A percentile compares a stretch with the other conserved stretches of the same genome.
phyloP scores from a whole-genome alignment of 1,140 invertebrate genomes.

The Globodera ellingtonae region DNA sequence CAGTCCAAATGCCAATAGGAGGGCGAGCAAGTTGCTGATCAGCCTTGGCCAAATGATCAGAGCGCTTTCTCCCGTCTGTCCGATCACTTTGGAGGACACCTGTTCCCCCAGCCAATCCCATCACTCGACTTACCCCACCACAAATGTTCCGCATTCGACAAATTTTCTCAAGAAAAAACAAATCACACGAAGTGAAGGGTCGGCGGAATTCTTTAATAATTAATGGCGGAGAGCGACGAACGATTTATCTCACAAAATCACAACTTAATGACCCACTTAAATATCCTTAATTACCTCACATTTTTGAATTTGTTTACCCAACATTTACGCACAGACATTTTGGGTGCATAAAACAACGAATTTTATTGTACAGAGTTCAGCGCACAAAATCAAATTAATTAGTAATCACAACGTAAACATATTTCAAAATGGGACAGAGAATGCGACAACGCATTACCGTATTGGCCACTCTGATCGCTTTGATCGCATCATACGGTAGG shows the following conservation, averaged over 20 bases:
- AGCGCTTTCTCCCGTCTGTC: neutral
- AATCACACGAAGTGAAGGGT: neutral
- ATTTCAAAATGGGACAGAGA: too few species aligned
- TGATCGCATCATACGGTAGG: too few species aligned
- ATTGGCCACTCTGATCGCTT: too few species aligned
- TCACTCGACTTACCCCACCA: neutral
- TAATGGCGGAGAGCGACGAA: neutral
- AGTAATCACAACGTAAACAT: too few species aligned
- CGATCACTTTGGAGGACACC: neutral
- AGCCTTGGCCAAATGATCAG: neutral
- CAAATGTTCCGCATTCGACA: neutral
- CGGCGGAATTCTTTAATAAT: neutral
- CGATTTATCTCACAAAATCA: neutral
- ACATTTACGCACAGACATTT: neutral
- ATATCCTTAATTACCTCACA: neutral
- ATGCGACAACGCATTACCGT: too few species aligned
- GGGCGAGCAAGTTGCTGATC: neutral
- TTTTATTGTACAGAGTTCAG: neutral
- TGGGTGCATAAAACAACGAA: neutral
- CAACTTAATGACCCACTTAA: neutral
- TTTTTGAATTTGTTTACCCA: neutral
- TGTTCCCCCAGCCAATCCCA: neutral
- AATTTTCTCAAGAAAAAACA: neutral
- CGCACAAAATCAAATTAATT: too few species aligned
- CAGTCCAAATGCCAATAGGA: neutral